Conservation (phyloP, 2,113 vertebrate genomes). For the Taxidea taxus region DNA sequence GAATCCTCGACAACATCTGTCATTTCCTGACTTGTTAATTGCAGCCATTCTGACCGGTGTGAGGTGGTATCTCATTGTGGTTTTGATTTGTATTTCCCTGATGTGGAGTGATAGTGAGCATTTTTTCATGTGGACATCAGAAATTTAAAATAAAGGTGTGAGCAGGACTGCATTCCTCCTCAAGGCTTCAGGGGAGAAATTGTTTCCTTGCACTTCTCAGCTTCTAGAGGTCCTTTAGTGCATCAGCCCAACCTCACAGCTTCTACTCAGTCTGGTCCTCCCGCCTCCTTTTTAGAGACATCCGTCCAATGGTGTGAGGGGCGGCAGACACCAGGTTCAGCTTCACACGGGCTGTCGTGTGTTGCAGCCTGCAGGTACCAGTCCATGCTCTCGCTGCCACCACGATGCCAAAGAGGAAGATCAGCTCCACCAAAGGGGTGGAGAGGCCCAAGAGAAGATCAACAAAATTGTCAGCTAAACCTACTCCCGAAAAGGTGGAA, state of each 20-base stretch:
- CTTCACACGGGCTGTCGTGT: background rate
- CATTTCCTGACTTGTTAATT: background rate
- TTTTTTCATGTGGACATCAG: background rate
- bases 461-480: background rate
- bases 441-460: background rate
- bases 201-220: background rate
- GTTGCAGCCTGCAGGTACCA: background rate
- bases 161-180: background rate
- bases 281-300: background rate
- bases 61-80: background rate
- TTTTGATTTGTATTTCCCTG: background rate
- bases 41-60: background rate
- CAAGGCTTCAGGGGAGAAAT: background rate
- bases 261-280: background rate
- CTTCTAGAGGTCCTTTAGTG: background rate
- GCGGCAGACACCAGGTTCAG: background rate
- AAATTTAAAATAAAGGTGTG: background rate
- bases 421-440: background rate
- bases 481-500: background rate
- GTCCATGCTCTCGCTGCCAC: background rate
- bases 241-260: background rate
- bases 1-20: background rate
- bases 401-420: background rate
- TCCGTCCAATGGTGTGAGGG: background rate
- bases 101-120: background rate